phyloP scores from a whole-genome alignment of 2,113 vertebrate species.

The Cynopterus brachyotis region DNA sequence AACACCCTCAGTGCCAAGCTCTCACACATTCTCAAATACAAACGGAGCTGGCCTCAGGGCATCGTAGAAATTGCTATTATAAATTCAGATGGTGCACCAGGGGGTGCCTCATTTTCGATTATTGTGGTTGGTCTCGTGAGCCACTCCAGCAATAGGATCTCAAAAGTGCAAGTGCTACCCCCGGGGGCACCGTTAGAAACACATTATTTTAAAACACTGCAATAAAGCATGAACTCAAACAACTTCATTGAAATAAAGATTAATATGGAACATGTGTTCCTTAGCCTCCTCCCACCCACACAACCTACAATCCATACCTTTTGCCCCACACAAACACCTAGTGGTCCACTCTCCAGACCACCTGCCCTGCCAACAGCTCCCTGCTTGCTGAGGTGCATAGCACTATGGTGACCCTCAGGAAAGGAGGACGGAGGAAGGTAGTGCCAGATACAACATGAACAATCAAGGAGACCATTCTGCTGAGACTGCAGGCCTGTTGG shows the following conservation, averaged over 20 bases:
- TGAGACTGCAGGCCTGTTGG: neutral
- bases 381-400: neutral
- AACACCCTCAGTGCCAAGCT: slow-evolving; percentile 62
- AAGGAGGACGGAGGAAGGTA: neutral
- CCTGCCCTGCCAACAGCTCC: neutral
- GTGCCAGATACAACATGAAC: neutral
- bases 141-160: slow-evolving; percentile 86
- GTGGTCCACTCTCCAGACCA: neutral
- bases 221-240: slow-evolving; percentile 89
- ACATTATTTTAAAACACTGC: slow-evolving; percentile 87
- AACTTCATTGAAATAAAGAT: slow-evolving; percentile 90
- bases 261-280: slow-evolving; percentile 87
- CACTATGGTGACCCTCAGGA: too few relatives aligned
- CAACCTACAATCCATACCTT: neutral
- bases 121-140: slow-evolving; percentile 86
- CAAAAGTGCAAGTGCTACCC: slow-evolving; percentile 86
- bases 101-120: slow-evolving; percentile 88
- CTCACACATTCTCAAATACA: slow-evolving; percentile 82
- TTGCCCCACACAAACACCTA: neutral
- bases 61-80: slow-evolving; percentile 88
- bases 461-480: neutral
- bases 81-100: slow-evolving; percentile 89
- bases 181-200: slow-evolving; percentile 87
- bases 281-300: slow-evolving; percentile 55
- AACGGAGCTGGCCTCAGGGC: slow-evolving; percentile 86